Conservation (phyloP, 2,797 vertebrate genomes). For the Natrix natrix region DNA sequence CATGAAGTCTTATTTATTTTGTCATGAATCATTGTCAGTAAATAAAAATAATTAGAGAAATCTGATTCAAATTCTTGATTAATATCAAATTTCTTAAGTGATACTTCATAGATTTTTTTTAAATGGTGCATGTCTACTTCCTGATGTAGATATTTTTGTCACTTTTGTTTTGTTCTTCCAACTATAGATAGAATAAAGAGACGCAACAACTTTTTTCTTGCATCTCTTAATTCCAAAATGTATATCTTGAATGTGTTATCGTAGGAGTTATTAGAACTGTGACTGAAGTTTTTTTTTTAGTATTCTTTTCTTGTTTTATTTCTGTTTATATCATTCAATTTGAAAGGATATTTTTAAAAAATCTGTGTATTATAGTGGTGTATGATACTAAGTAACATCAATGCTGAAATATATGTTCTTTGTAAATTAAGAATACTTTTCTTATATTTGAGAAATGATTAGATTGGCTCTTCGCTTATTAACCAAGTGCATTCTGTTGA, state of each 20-base stretch:
- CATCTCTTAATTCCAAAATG: neutral
- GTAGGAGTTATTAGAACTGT: neutral
- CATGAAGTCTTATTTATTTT: neutral
- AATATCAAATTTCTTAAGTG: neutral
- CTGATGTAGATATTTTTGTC: neutral
- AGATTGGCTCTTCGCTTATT: neutral
- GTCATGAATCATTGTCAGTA: neutral
- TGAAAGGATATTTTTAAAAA: neutral
- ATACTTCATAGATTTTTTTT: neutral
- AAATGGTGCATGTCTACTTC: neutral
- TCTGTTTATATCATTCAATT: neutral
- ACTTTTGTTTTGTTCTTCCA: neutral
- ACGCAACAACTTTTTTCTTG: neutral
- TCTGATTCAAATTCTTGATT: neutral
- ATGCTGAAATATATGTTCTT: neutral
- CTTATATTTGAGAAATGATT: neutral
- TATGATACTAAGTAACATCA: neutral
- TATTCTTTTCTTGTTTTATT: neutral
- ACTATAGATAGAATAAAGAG: neutral
- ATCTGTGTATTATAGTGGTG: neutral
- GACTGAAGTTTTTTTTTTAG: neutral
- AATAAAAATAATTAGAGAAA: neutral
- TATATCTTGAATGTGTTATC: neutral
- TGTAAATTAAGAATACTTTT: neutral
- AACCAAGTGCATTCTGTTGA: neutral